phyloP scores from a whole-genome alignment of 2,888 invertebrate species.

The Digitonthophagus gazella region DNA sequence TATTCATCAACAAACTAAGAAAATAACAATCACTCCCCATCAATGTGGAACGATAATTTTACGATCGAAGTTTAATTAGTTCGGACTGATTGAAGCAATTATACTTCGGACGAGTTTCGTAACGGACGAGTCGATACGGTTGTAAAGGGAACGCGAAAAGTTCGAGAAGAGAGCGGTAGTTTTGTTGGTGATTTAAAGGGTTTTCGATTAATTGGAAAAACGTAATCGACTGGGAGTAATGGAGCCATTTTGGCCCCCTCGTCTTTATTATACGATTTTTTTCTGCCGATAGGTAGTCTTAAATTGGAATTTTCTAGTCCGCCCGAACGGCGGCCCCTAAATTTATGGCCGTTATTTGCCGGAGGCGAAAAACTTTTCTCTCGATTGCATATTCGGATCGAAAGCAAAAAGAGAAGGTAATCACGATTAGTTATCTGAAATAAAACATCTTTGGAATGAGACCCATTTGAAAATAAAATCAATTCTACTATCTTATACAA shows the following conservation, averaged over 20 bases:
- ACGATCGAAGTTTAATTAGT: conserved; percentile 13
- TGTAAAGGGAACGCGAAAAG: conserved; percentile 10
- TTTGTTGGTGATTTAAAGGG: conserved; percentile 15
- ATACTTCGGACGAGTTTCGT: background rate
- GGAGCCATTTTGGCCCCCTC: conserved; percentile 13
- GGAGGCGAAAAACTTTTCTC: background rate
- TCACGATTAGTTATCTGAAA: background rate
- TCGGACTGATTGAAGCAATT: conserved; percentile 10
- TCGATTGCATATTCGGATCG: background rate
- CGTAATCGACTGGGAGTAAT: conserved; percentile 13
- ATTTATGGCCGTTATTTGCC: background rate
- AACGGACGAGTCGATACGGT: conserved; percentile 3
- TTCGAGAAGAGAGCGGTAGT: conserved; percentile 9
- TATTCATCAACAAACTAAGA: too few species aligned
- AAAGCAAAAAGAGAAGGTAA: background rate
- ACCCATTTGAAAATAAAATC: too few species aligned
- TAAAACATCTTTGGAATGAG: too few species aligned
- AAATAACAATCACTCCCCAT: background rate
- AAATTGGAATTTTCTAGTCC: background rate
- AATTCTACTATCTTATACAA: too few species aligned
- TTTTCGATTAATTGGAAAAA: conserved; percentile 14
- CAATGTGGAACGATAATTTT: conserved; percentile 5
- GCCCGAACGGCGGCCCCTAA: background rate
- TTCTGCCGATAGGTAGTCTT: conserved; percentile 1
- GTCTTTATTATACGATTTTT: conserved; percentile 11